Percentiles rank a stretch among this genome's conserved stretches.
These are phyloP conservation scores for Ariolimax columbianus DNA, from an alignment of 2,888 invertebrate genomes.

Conservation along the genomic window DNA sequence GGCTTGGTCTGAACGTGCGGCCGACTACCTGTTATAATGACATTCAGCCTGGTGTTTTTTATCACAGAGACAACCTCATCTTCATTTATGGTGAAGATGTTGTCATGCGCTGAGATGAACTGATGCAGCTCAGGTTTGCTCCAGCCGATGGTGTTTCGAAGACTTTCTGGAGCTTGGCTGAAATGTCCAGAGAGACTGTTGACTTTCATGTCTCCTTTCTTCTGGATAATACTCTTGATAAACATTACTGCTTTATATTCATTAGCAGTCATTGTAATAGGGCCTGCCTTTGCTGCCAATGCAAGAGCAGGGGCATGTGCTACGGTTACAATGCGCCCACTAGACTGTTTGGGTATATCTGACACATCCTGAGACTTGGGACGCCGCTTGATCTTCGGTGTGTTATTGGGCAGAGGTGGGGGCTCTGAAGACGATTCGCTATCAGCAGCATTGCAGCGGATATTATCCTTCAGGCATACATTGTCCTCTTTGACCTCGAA, in stretches of 20 bases:
- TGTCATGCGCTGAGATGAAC: conserved; percentile 75
- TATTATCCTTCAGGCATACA: conserved; percentile 76
- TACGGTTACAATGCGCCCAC: conserved; percentile 51
- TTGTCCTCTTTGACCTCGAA: conserved; percentile 78
- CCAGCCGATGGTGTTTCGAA: conserved; percentile 78
- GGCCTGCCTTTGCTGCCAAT: conserved; percentile 66
- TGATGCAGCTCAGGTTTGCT: conserved; percentile 76
- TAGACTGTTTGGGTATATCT: conserved; percentile 60
- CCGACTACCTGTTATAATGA: conserved; percentile 77
- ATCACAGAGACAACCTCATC: conserved; percentile 75
- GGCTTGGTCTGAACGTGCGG: conserved; percentile 69
- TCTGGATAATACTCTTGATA: conserved; percentile 77
- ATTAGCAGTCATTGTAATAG: conserved; percentile 78
- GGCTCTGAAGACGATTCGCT: conserved; percentile 69
- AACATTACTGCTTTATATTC: conserved; percentile 79
- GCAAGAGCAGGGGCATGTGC: conserved; percentile 55
- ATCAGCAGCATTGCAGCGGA: conserved; percentile 71
- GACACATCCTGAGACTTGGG: conserved; percentile 71
- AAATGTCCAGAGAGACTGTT: conserved; percentile 74
- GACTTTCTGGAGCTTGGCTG: conserved; percentile 75
- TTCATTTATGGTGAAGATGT: conserved; percentile 75
- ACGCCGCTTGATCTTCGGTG: conserved; percentile 68
- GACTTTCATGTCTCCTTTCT: conserved; percentile 74
- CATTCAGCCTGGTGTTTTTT: conserved; percentile 77
- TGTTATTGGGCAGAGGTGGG: conserved; percentile 50